phyloP scores from a whole-genome alignment of 1,140 invertebrate species.

The Bombus waltoni region DNA sequence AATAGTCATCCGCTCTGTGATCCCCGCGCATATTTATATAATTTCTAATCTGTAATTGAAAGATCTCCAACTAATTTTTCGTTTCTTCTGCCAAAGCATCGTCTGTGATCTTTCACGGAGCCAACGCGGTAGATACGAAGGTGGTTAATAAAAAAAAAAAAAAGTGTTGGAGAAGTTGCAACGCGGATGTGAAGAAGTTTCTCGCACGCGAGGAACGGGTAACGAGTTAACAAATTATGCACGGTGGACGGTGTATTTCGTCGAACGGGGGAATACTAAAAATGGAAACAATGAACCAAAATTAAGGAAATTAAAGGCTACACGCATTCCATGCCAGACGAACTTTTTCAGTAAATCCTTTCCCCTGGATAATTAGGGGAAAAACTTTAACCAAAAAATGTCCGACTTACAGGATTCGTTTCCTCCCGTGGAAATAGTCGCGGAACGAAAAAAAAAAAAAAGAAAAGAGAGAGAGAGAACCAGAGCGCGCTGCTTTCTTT shows the following conservation, averaged over 20 bases:
- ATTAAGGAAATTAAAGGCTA: conserved; percentile 2
- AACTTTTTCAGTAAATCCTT: conserved; percentile 17
- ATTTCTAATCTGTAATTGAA: neutral
- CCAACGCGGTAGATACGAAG: neutral
- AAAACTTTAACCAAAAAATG: conserved; percentile 24
- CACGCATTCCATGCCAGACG: neutral
- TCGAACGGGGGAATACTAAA: neutral
- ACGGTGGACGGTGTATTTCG: neutral
- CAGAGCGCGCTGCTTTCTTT: neutral
- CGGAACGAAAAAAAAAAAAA: neutral
- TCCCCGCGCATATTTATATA: neutral
- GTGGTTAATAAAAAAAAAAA: neutral
- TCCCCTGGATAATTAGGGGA: conserved; percentile 29
- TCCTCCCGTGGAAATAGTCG: neutral
- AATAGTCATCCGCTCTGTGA: too few relatives aligned
- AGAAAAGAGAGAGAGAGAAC: too few relatives aligned
- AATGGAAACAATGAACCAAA: conserved; percentile 14
- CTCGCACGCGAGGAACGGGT: neutral
- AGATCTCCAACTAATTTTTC: neutral
- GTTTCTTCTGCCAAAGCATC: neutral
- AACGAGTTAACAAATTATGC: conserved; percentile 17
- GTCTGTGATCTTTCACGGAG: neutral
- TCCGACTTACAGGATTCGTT: neutral
- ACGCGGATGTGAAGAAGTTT: neutral
- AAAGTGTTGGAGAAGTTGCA: neutral